phyloP scores from a whole-genome alignment of 2,888 invertebrate genomes.

The Eurois occulta region DNA sequence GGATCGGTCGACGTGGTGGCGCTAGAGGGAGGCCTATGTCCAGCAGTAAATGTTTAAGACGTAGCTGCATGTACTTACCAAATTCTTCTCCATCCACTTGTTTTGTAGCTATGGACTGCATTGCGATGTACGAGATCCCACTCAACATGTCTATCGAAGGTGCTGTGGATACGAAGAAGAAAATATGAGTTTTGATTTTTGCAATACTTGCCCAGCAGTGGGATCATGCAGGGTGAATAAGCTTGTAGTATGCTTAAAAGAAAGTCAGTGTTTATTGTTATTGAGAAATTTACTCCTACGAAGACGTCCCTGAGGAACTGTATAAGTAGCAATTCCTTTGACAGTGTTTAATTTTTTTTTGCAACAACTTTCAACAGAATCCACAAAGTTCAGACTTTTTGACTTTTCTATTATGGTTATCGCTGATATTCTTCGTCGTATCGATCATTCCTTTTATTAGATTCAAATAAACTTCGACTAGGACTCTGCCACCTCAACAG shows the following conservation, averaged over 20 bases:
- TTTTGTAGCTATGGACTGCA: constrained; percentile 41
- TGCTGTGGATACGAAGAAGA: constrained; percentile 21
- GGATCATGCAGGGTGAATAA: neutral
- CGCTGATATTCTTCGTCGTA: no score
- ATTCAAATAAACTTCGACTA: no score
- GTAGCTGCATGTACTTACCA: constrained; percentile 19
- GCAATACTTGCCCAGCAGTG: neutral
- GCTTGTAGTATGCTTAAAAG: neutral
- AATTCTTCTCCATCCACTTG: constrained; percentile 34
- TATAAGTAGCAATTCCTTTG: no score
- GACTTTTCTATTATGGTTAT: no score
- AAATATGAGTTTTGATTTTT: neutral
- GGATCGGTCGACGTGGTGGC: neutral
- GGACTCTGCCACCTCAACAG: no score
- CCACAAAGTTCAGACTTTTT: no score
- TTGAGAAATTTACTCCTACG: no score
- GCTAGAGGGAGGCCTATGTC: neutral
- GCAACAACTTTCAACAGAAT: no score
- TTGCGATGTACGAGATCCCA: constrained; percentile 37
- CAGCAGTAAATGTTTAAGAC: neutral
- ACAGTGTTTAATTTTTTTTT: no score
- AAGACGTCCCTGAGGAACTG: no score
- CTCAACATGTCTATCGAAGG: constrained; percentile 37
- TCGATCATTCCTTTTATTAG: no score
- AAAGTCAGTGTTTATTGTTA: neutral